phyloP scores from a whole-genome alignment of 2,888 invertebrate species.

The Conus canariensis region DNA sequence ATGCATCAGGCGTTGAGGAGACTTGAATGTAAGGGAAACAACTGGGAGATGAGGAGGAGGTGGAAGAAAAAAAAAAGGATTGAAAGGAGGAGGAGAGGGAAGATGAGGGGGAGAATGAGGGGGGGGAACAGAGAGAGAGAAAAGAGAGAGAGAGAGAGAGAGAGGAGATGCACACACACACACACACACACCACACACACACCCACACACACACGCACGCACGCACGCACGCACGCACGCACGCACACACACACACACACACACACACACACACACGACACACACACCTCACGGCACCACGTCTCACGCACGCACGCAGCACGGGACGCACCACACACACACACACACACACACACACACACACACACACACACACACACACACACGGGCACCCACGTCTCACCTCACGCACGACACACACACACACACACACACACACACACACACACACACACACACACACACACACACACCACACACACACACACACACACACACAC shows the following conservation, averaged over 20 bases:
- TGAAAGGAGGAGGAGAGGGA: no score
- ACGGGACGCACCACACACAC: neutral
- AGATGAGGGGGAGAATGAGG: no score
- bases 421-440: neutral
- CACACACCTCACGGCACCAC: no score
- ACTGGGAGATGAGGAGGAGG: neutral
- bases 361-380: neutral
- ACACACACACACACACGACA: neutral
- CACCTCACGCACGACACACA: neutral
- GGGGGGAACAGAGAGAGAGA: neutral
- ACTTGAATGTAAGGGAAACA: neutral
- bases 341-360: neutral
- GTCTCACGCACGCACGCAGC: neutral
- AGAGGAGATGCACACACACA: neutral
- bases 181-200: neutral
- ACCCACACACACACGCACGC: neutral
- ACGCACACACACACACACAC: neutral
- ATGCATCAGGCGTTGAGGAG: neutral
- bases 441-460: neutral
- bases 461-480: neutral
- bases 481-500: no score
- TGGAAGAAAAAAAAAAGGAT: neutral
- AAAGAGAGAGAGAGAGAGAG: no score
- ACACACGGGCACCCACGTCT: neutral
- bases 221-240: neutral